phyloP scores from a whole-genome alignment of 2,113 vertebrate genomes.

The Phalacrocorax brasilianus region DNA sequence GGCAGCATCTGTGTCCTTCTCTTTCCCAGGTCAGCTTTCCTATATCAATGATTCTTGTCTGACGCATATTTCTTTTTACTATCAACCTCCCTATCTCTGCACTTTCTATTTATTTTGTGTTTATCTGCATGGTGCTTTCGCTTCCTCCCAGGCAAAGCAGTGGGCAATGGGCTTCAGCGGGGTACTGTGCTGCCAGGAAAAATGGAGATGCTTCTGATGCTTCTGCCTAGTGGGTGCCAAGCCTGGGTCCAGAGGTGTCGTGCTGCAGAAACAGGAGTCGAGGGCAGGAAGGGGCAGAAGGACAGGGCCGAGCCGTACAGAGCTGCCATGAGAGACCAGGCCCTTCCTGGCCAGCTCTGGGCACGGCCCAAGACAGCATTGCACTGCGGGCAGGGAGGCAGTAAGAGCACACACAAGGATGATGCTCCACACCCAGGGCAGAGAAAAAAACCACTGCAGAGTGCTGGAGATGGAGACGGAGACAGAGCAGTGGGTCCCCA shows the following conservation, averaged over 20 bases:
- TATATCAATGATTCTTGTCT: neutral
- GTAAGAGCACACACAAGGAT: accelerated
- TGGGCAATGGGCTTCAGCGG: neutral
- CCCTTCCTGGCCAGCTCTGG: neutral
- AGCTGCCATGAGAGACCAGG: neutral
- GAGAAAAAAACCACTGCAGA: neutral
- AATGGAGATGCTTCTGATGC: neutral
- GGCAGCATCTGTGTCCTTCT: neutral
- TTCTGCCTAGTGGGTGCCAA: neutral
- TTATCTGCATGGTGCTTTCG: neutral
- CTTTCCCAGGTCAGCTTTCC: neutral
- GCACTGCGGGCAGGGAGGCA: neutral
- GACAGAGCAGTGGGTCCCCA: neutral
- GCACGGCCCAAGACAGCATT: accelerated
- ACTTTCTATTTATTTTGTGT: neutral
- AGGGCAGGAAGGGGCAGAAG: neutral
- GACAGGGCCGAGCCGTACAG: neutral
- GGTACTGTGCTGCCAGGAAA: neutral
- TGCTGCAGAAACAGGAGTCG: neutral
- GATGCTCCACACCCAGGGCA: neutral
- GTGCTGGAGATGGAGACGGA: neutral
- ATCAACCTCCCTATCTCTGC: neutral
- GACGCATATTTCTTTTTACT: neutral
- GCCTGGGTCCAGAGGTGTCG: neutral
- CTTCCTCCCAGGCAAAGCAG: neutral